phyloP scores from a whole-genome alignment of 2,888 invertebrate species.

The Mesorhabditis spiculigera region DNA sequence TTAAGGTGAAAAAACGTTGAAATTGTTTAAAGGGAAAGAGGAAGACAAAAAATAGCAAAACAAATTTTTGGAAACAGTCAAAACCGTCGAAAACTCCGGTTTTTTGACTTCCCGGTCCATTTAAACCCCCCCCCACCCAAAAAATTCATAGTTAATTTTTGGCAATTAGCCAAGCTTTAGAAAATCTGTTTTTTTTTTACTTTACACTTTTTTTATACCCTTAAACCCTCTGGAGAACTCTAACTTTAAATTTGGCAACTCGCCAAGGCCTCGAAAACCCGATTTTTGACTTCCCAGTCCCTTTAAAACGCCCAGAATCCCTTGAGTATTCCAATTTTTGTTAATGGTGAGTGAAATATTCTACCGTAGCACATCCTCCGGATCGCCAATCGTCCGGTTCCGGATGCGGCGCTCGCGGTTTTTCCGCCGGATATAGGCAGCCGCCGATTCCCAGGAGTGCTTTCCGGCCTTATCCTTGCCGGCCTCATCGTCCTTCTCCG shows the following conservation, averaged over 20 bases:
- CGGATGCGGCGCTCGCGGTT: conserved; percentile 50
- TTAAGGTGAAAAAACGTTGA: too few relatives aligned
- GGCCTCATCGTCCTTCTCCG: conserved; percentile 18
- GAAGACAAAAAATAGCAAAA: too few relatives aligned
- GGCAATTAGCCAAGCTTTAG: too few relatives aligned
- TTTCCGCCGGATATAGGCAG: conserved; percentile 52
- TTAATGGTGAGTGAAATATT: not conserved
- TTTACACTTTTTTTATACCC: not conserved
- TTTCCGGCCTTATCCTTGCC: conserved; percentile 25
- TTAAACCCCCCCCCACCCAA: too few relatives aligned
- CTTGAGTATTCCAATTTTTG: too few relatives aligned
- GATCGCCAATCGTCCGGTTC: conserved; percentile 51
- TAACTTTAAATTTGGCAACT: not conserved
- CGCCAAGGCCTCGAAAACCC: too few relatives aligned
- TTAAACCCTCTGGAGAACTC: not conserved
- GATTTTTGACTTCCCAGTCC: too few relatives aligned
- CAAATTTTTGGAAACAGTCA: too few relatives aligned
- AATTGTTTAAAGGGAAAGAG: too few relatives aligned
- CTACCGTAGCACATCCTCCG: conserved; percentile 45
- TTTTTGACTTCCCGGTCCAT: too few relatives aligned
- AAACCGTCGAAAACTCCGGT: too few relatives aligned
- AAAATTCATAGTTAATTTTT: too few relatives aligned
- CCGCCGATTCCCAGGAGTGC: conserved; percentile 45
- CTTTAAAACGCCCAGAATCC: not conserved
- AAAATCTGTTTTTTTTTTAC: not conserved